Evolutionary conservation across 2,888 invertebrate species (phyloP).

Genomic region (Ophioninae sp.): DNA sequence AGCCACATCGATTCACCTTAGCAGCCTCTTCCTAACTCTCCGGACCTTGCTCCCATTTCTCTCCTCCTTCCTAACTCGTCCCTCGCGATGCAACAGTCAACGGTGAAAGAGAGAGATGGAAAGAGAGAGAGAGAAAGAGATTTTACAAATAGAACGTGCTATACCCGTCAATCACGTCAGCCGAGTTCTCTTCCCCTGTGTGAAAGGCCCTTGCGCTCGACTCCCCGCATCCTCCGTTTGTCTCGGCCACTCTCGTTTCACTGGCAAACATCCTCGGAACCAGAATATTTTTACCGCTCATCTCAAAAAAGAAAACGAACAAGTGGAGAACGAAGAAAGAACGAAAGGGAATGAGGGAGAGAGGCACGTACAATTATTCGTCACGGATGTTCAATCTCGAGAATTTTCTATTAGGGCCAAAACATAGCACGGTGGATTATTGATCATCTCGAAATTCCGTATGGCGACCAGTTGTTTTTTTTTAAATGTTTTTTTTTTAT

Average conservation of each 20-base stretch:
- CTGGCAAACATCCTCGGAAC: constrained; percentile 42
- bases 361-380: constrained; percentile 30
- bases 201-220: constrained; percentile 61
- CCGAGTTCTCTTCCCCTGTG: constrained; percentile 49
- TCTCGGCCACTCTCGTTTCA: constrained; percentile 48
- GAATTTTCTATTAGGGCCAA: neutral
- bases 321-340: neutral
- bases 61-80: constrained; percentile 56
- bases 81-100: constrained; percentile 9
- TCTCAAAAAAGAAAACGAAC: constrained; percentile 3
- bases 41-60: constrained; percentile 81
- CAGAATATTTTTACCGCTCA: constrained; percentile 42
- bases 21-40: constrained; percentile 80
- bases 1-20: constrained; percentile 79
- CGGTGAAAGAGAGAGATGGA: constrained; percentile 45
- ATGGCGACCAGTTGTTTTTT: too few relatives aligned
- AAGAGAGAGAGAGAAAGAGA: constrained; percentile 47
- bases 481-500: too few relatives aligned
- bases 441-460: too few relatives aligned
- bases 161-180: constrained; percentile 49
- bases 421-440: too few relatives aligned
- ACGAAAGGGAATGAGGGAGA: neutral
- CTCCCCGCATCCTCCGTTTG: constrained; percentile 28
- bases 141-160: constrained; percentile 61
- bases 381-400: constrained; percentile 60